Conservation (phyloP, 2,797 vertebrate genomes). For the Capromys pilorides region DNA sequence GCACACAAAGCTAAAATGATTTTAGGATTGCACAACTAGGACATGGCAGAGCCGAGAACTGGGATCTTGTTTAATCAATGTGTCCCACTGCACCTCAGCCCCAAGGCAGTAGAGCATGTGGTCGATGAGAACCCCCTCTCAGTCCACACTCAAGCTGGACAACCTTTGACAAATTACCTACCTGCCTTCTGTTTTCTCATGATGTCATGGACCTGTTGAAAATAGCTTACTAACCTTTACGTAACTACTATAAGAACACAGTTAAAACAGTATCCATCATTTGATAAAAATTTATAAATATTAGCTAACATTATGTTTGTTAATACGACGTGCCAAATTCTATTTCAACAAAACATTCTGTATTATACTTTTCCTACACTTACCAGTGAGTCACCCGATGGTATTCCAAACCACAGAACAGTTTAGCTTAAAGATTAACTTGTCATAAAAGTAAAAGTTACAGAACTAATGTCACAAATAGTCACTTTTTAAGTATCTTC, state of each 20-base stretch:
- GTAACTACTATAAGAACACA: not conserved
- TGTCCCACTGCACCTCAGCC: not conserved
- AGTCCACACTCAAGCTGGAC: not conserved
- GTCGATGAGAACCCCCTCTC: no score
- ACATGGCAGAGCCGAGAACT: not conserved
- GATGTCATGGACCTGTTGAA: not conserved
- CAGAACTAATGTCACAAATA: not conserved
- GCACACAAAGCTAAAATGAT: not conserved
- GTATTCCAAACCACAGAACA: conserved; percentile 7
- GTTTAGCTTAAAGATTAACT: conserved; percentile 16
- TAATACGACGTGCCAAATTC: not conserved
- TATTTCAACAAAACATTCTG: not conserved
- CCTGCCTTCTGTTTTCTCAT: not conserved
- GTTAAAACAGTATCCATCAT: not conserved
- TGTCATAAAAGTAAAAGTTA: not conserved
- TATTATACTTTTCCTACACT: not conserved
- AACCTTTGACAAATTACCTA: not conserved
- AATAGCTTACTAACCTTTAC: not conserved
- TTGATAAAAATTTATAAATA: not conserved
- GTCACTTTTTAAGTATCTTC: not conserved
- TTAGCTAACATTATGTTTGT: not conserved
- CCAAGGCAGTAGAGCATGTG: not conserved
- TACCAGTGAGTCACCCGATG: not conserved
- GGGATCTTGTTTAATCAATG: not conserved
- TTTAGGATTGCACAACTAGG: not conserved